Evolutionary conservation across 2,888 invertebrate species (phyloP), one percentile per base, ranked within the genome.

Genomic region (Andrena camellia): DNA sequence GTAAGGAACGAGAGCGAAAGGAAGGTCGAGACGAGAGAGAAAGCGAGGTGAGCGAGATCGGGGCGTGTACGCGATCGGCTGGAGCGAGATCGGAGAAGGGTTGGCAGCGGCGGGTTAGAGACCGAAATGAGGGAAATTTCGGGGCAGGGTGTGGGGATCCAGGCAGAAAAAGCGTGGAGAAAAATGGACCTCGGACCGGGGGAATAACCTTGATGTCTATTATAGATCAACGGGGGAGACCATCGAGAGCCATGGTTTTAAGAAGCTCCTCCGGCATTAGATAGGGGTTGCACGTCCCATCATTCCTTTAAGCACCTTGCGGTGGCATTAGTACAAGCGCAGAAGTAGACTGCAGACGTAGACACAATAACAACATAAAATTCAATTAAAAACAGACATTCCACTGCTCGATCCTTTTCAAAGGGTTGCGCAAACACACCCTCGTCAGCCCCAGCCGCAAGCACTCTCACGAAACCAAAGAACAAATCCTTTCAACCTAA

Each of bases 1-100:
- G 64, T 63, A 67, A 79, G 79, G 67, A 80, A 80, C 79, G 80
- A 81, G 72, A 81, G 79, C 79, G 80, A 79, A 81, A 79, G 67
- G 80, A 81, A 81, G 80, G 80, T 81, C 80, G 80, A 81, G 79
- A 31, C 70, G 52, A 6, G 35, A 62, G 77, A 64, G 70, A 72
- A 64, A 69, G 23, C 63, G 57, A 33, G n/a, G 57, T 10, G 42
- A 78, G 78, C 17, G 20, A 77, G 60, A 60, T 20, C 66, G 35
- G 35, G 33, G 52, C 7, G 73, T 59, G 69, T 59, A n/a, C 20
- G 23, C 31, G 70, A 62, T 80, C 71, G 78, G 78, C 79, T 66
- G 57, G 60, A 78, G 29, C 26, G 73, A 78, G 66, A 70, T 66
- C 73, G 54, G 42, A 70, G 70, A 63, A 77, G 80, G 79, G 71